Conservation (phyloP, 2,888 invertebrate genomes). For the Conistra vaccinii region DNA sequence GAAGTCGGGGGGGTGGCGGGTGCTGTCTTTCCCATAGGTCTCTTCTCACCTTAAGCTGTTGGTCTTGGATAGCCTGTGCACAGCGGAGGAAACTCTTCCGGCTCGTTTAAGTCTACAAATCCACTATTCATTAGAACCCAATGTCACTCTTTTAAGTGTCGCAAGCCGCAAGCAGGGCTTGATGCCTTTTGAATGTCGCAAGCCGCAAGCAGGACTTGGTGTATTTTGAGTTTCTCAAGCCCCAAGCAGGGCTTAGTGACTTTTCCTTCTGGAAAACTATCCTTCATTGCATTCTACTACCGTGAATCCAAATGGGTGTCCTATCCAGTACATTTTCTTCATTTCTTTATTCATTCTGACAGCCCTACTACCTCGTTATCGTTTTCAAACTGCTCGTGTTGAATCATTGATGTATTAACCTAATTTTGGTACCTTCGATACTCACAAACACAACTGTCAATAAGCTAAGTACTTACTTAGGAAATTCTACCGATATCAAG, state of each 20-base stretch:
- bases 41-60: too few relatives aligned
- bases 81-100: too few relatives aligned
- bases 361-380: conserved; percentile 64
- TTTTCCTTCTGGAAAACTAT: neutral
- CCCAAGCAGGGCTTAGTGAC: neutral
- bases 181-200: too few relatives aligned
- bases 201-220: too few relatives aligned
- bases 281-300: neutral
- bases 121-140: too few relatives aligned
- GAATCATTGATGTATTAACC: conserved; percentile 70
- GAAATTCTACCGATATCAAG: conserved; percentile 11
- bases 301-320: neutral
- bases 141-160: too few relatives aligned
- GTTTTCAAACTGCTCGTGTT: conserved; percentile 62
- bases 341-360: neutral
- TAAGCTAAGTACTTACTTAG: conserved; percentile 26
- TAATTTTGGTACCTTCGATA: conserved; percentile 56
- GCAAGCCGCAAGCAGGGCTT: neutral
- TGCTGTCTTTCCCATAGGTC: too few relatives aligned
- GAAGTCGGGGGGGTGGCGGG: too few relatives aligned
- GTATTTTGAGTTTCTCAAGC: too few relatives aligned
- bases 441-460: conserved; percentile 26
- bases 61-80: too few relatives aligned
- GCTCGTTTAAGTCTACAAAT: too few relatives aligned
- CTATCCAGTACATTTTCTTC: neutral